Evolutionary conservation across 2,113 vertebrate genomes (phyloP), one percentile per base, ranked within the genome.

Genomic region (Condylura cristata): DNA sequence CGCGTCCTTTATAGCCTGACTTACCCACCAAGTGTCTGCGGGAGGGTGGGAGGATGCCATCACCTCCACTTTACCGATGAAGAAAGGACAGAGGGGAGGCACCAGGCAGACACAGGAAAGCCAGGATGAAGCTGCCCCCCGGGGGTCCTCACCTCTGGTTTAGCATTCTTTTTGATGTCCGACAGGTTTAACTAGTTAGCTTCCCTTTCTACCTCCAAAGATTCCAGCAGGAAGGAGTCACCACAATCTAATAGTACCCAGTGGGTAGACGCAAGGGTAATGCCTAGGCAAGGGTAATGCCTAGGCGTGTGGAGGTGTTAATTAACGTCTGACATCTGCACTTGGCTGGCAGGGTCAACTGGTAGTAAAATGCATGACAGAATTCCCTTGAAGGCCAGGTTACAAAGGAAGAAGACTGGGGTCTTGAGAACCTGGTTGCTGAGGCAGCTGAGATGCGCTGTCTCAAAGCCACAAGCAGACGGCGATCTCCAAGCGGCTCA

Each of bases 181-280:
- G 46, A 91, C 95, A 89, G 89, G 96, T 71, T 95, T 79, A 88
- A 88, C 95, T 61, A 71, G 92, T 93, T 83, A 79, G 6, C 12
- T 83, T 51, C 46, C 70, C 71, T 37, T 87, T 88, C 86, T 70
- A 10, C 37, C 70, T 87, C 90, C 61, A 32, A 86, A 68, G 75
- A 95, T 84, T 93, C 89, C 91, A 86, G 32, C 70, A 94, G 63
- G 88, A 91, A 83, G 74, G 79, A 95, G 91, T 93, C 96, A 95
- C 39, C 60, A 22, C 24, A 78, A 70, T 60, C 63, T 84, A 58
- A 78, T 1, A 75, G 58, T 70, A 58, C 41, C 93, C 89, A 76
- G 51, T 1, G 39, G 85, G 63, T 5, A 75, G 92, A 82, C 41
- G 39, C 16, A 37, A 92, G 41, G 74, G 48, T 53, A 56, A 82